Base-by-base conservation (phyloP, 2,113 vertebrate species). In the Gobio gobio region DNA sequence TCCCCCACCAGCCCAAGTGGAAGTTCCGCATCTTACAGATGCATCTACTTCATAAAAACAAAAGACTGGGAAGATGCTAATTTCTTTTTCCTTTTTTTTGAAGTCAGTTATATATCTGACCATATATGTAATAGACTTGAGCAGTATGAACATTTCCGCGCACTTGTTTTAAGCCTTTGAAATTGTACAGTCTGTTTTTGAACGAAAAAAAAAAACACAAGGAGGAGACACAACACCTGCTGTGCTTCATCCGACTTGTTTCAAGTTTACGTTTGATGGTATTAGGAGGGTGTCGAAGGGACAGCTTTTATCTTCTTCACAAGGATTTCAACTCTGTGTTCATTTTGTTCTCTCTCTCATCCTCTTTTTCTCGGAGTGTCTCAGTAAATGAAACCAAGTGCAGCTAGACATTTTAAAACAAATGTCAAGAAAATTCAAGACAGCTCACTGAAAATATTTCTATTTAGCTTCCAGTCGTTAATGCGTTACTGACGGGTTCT, bases 41-140 rank as follows among this genome's bases (percentile, higher is more conserved):
- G 86, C 91, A 64, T 90, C 81, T 70, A 91, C 88, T n/a, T 87
- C 90, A 58, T 90, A 85, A 2, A 82, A 73, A 82, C 84, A 86
- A 85, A 2, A 82, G 76, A 82, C 84, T 87, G 8, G 59, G 77
- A 86, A 59, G 78, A 85, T 86, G 16, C 22, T 85, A 70, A 64
- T 85, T 87, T 77, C 1, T 77, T 76, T 63, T 43, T 83, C 0
- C 1, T 49, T 24, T 66, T 36, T 66, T 81, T 66, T 5, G 1
- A 68, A 10, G 45, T 61, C 45, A 18, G 75, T 80, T 43, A 64
- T 56, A 64, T 7, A 61, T 66, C 43, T 56, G 85, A 88, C 87
- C 22, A 88, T 90, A 75, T 79, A 43, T 47, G n/a, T 54, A 51
- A 85, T n/a, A 79, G 73, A 87, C 73, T 74, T 78, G 76, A 64